phyloP scores from a whole-genome alignment of 2,797 vertebrate species.

The Clamator glandarius region DNA sequence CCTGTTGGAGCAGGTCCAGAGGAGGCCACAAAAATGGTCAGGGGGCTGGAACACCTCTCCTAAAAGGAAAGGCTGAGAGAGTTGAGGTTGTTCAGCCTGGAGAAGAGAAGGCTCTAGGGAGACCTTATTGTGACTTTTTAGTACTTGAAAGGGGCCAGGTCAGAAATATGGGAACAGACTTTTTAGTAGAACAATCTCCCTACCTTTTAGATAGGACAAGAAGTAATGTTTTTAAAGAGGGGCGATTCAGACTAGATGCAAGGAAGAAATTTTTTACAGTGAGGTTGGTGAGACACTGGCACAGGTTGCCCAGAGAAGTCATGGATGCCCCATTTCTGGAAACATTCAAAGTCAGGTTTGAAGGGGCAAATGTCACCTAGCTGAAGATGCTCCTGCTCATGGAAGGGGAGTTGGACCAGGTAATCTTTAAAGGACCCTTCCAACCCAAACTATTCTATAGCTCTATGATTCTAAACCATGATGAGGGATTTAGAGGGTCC shows the following conservation, averaged over 20 bases:
- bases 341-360: background rate
- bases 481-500: background rate
- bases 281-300: background rate
- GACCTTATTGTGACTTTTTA: no score
- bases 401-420: rapidly evolving
- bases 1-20: background rate
- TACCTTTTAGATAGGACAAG: no score
- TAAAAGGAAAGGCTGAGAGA: no score
- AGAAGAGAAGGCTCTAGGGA: no score
- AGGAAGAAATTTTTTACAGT: background rate
- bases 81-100: no score
- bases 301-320: background rate
- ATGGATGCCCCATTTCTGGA: background rate
- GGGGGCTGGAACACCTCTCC: no score
- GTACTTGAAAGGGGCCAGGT: no score
- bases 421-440: background rate
- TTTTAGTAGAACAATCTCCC: background rate
- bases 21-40: background rate
- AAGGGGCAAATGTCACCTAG: rapidly evolving
- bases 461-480: background rate
- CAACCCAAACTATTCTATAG: background rate
- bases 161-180: background rate
- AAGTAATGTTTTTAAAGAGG: background rate
- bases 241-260: background rate
- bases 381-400: background rate